Evolutionary conservation across 2,113 vertebrate genomes (phyloP).

Genomic region (Rhynchomys soricoides): DNA sequence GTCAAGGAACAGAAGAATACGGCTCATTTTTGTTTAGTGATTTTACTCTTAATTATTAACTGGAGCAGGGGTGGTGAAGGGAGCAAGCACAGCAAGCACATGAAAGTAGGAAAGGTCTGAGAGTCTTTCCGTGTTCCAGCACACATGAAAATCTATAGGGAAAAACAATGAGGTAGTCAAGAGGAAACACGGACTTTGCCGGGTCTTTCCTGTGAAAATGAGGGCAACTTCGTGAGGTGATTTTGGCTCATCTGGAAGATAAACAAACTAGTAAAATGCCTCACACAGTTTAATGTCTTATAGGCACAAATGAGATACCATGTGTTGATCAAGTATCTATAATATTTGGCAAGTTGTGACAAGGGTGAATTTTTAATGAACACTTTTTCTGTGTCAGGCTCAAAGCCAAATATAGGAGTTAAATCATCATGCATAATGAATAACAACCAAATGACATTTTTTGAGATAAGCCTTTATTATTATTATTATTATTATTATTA

Average conservation of each 20-base stretch:
- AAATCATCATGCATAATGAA: neutral
- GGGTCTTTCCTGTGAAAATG: neutral
- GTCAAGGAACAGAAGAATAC: constrained; percentile 54
- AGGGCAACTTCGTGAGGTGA: neutral
- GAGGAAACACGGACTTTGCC: neutral
- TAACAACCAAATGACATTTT: neutral
- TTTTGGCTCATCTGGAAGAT: neutral
- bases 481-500: no score
- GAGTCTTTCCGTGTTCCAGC: neutral
- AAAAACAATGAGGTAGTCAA: neutral
- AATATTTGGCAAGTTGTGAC: constrained; percentile 27
- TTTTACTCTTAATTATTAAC: constrained; percentile 70
- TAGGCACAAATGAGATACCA: neutral
- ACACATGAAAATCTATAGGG: neutral
- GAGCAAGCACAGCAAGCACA: constrained; percentile 13
- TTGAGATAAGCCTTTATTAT: neutral
- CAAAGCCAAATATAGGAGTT: constrained; percentile 6
- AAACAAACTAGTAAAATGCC: neutral
- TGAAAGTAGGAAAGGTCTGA: constrained; percentile 23
- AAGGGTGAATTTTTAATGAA: constrained; percentile 23
- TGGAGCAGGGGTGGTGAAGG: constrained; percentile 35
- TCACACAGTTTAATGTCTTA: neutral
- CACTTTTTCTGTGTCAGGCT: neutral
- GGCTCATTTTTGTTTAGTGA: constrained; percentile 53
- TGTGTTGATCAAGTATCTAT: neutral